A percentile compares a stretch with the other conserved stretches of the same genome.
Conservation (phyloP, 1,140 invertebrate species). For the Papilio machaon region DNA sequence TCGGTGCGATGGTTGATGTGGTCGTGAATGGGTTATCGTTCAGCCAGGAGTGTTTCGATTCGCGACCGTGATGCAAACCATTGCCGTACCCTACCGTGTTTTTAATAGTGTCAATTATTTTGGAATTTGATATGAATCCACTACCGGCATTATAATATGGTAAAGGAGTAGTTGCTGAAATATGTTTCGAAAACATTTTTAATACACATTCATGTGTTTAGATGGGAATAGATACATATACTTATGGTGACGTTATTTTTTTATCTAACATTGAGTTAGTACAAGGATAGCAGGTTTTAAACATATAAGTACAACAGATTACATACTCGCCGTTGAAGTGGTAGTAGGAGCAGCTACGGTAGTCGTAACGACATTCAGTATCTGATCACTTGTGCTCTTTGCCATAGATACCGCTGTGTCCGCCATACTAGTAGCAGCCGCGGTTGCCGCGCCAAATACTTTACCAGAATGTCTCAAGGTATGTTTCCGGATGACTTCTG, state of each 20-base stretch:
- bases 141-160: slow-evolving; percentile 72
- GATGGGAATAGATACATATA: slow-evolving; percentile 46
- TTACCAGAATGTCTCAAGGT: slow-evolving; percentile 77
- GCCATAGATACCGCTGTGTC: slow-evolving; percentile 78
- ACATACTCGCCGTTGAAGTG: slow-evolving; percentile 77
- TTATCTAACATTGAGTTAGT: slow-evolving; percentile 32
- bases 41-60: slow-evolving; percentile 75
- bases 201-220: slow-evolving; percentile 68
- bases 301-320: slow-evolving; percentile 35
- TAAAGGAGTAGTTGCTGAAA: slow-evolving; percentile 77
- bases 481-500: slow-evolving; percentile 77
- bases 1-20: slow-evolving; percentile 70
- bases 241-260: slow-evolving; percentile 38
- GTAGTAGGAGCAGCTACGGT: slow-evolving; percentile 73
- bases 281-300: slow-evolving; percentile 37
- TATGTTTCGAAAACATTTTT: slow-evolving; percentile 65
- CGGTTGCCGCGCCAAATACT: slow-evolving; percentile 72
- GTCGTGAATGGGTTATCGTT: slow-evolving; percentile 81
- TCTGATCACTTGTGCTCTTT: slow-evolving; percentile 79
- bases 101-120: slow-evolving; percentile 74
- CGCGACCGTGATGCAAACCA: slow-evolving; percentile 60
- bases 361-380: slow-evolving; percentile 78
- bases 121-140: slow-evolving; percentile 71
- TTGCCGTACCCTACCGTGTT: slow-evolving; percentile 75
- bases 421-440: slow-evolving; percentile 66